These are phyloP conservation scores for Pseudomyrmex dendroicus DNA, from an alignment of 1,140 invertebrate genomes.

Conservation along the genomic window DNA sequence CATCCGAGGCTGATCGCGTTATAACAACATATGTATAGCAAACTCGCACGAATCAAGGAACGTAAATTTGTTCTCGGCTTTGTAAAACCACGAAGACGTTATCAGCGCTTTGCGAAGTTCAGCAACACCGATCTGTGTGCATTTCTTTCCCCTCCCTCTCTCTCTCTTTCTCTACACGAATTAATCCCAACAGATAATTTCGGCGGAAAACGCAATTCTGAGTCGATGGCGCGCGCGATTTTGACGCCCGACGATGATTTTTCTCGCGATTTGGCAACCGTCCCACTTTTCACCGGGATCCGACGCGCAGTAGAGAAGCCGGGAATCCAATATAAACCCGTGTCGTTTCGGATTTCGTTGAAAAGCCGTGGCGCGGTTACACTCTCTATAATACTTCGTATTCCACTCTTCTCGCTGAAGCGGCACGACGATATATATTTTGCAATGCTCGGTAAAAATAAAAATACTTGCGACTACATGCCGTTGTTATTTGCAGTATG, in stretches of 20 bases:
- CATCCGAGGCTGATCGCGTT: conserved; percentile 12
- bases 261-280: conserved; percentile 58
- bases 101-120: not conserved
- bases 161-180: not conserved
- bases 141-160: not conserved
- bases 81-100: not conserved
- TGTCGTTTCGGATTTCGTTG: conserved; percentile 57
- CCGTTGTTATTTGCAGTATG: not conserved
- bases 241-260: conserved; percentile 40
- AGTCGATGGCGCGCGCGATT: conserved; percentile 58
- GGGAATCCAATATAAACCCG: conserved; percentile 57
- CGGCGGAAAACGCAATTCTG: not conserved
- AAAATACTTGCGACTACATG: not conserved
- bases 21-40: not conserved
- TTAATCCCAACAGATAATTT: too few species aligned
- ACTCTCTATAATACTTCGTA: not conserved
- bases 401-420: not conserved
- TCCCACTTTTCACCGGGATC: conserved; percentile 63
- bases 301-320: conserved; percentile 59
- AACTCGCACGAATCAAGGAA: not conserved
- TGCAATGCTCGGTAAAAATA: conserved; percentile 30
- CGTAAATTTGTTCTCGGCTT: not conserved
- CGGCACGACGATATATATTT: not conserved
- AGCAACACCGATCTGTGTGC: not conserved
- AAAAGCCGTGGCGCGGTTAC: not conserved